Evolutionary conservation across 2,888 invertebrate genomes (phyloP), one percentile per base, ranked within the genome.

Genomic region (Cepaea hortensis): DNA sequence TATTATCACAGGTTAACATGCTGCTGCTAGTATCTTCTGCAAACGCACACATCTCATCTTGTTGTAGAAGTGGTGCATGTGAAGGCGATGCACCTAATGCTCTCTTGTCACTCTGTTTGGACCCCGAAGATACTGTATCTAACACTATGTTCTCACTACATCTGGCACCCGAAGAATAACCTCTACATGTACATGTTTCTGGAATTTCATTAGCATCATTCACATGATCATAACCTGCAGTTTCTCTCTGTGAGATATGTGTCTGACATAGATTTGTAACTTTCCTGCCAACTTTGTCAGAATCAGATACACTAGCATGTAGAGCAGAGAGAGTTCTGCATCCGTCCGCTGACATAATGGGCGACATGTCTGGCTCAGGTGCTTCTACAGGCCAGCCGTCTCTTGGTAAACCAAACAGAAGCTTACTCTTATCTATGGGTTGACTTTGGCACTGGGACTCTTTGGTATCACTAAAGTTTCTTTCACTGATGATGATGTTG

Each of bases 371-470:
- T 62, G 76, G 68, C 46, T 55, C 70, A 48, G 20, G 46, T 13
- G 46, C 77, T 6, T 65, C 77, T 62, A 65, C 50, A n/a, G 85
- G 23, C 85, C 85, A 85, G 13, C 70, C 85, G 55, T 70, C 50
- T 79, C 72, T 85, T 6, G 85, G 85, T 18, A 85, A 50, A 7
- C 23, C 68, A 20, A 62, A 55, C 1, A 73, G 48, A 20, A 46
- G 75, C 7, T 61, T 84, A 62, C 76, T 76, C 62, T 20, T 48
- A n/a, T n/a, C 15, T 4, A 48, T 65, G 6, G 18, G 18, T 46
- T 15, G 46, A 55, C 73, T 15, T 48, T 77, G 35, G 77, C 46
- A 13, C 13, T 11, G 50, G 2, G 50, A n/a, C 3, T 50, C 35
- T n/a, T 68, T 11, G 48, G 48, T n/a, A 65, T 48, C 18, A 18